A percentile compares a stretch with the other conserved stretches of the same genome.
phyloP scores from a whole-genome alignment of 2,113 vertebrate genomes.

The Rhagologus leucostigma region DNA sequence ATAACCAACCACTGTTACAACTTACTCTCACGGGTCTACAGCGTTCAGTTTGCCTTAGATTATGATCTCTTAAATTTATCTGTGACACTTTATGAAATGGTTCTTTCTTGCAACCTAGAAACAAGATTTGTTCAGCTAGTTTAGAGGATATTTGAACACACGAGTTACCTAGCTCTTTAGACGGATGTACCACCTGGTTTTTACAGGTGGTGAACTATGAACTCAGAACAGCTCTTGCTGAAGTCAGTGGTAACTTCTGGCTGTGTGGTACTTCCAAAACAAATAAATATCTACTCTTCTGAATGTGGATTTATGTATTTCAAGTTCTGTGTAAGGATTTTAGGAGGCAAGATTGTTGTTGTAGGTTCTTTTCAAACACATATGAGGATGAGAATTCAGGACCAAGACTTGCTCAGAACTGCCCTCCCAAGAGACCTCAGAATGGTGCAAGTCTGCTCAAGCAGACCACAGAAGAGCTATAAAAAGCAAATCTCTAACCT shows the following conservation, averaged over 20 bases:
- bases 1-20: not conserved
- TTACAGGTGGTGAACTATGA: not conserved
- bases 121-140: not conserved
- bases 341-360: not conserved
- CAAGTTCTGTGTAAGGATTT: not conserved
- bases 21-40: not conserved
- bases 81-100: not conserved
- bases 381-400: not conserved
- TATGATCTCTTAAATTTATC: conserved; percentile 16
- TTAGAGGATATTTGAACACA: not conserved
- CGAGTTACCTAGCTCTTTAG: not conserved
- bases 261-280: not conserved
- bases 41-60: not conserved
- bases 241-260: not conserved
- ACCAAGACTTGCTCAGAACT: not conserved
- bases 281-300: not conserved
- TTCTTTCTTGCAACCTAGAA: not conserved
- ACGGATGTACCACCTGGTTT: not conserved
- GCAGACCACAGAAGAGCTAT: not conserved
- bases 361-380: not conserved
- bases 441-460: not conserved
- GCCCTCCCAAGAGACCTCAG: not conserved
- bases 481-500: not conserved
- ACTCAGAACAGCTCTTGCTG: not conserved
- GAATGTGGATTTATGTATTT: not conserved